These are phyloP conservation scores for Vesta saturnalis DNA, from an alignment of 2,888 invertebrate species.

Conservation along the genomic window DNA sequence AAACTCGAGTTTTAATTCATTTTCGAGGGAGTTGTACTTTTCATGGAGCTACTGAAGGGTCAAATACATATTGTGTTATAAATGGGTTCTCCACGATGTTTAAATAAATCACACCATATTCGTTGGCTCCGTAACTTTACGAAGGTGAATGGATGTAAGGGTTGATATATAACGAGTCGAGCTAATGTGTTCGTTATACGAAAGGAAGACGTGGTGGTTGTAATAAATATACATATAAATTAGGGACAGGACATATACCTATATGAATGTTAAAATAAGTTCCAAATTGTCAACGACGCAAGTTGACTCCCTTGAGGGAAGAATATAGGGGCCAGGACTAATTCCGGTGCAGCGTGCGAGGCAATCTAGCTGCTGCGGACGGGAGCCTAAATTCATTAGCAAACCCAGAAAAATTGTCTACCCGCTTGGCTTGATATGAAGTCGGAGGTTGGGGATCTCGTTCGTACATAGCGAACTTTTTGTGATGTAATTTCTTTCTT, in stretches of 20 bases:
- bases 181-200: constrained; percentile 43
- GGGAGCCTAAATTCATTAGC: constrained; percentile 60
- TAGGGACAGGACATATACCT: constrained; percentile 59
- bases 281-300: constrained; percentile 66
- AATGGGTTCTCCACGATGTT: constrained; percentile 45
- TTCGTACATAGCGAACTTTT: constrained; percentile 35
- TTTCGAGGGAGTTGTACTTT: constrained; percentile 43
- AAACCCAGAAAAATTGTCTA: constrained; percentile 57
- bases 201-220: constrained; percentile 49
- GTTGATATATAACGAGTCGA: constrained; percentile 25
- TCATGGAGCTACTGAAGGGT: constrained; percentile 39
- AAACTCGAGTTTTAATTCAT: constrained; percentile 59
- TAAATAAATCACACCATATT: constrained; percentile 49
- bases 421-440: constrained; percentile 48
- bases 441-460: constrained; percentile 42
- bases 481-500: constrained; percentile 41
- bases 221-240: constrained; percentile 65
- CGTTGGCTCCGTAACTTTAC: constrained; percentile 30
- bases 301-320: constrained; percentile 61
- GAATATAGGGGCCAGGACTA: constrained; percentile 53
- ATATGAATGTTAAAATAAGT: constrained; percentile 68
- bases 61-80: constrained; percentile 44
- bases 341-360: constrained; percentile 56
- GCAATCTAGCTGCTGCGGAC: constrained; percentile 55
- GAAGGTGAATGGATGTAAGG: constrained; percentile 29